Base-by-base conservation (phyloP, 53 echinoderm and acorn worm species). In the Apostichopus leukothele region DNA sequence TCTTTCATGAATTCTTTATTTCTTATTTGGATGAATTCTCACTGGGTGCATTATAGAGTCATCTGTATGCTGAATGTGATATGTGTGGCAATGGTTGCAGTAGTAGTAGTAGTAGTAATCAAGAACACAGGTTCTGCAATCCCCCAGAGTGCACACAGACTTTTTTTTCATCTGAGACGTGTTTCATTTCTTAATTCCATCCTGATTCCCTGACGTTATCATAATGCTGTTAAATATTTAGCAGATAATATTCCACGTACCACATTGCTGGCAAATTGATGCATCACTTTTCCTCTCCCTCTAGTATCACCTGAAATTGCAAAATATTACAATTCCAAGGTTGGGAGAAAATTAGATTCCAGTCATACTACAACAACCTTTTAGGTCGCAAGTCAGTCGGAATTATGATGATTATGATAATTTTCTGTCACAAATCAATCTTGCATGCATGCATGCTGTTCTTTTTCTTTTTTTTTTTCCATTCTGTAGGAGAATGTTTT, bases 361-460 rank as follows among this genome's bases (percentile, higher is more conserved):
- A 54, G 21, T 54, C 60, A 22, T 81, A 22, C 14, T 81, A 55
- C 81, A 18, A 59, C 81, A 81, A 55, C 81, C 81, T 81, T 81
- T 81, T 54, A 21, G 39, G 55, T 81, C 55, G 20, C 59, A 22
- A 81, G 54, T 81, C 60, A 21, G 81, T 81, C 21, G 59, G 59
- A 81, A 81, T 81, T 71, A 71, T 71, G 71, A 71, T 71, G 18
- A 71, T 71, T 81, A 81, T 81, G 55, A 81, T 81, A 81, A 81
- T 81, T 21, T 81, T 57, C 55, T 81, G 59, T 81, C 59, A 81
- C 81, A 81, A 81, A 81, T 81, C 81, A 81, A 54, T 81, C 54
- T 59, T 23, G 53, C 55, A 54, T 63, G 11, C 55, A 54, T 63
- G 11, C 11, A 11, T 3, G 63, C 63, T 63, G 63, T 16, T 63